phyloP scores from a whole-genome alignment of 2,888 invertebrate species.

The Ochropleura plecta region DNA sequence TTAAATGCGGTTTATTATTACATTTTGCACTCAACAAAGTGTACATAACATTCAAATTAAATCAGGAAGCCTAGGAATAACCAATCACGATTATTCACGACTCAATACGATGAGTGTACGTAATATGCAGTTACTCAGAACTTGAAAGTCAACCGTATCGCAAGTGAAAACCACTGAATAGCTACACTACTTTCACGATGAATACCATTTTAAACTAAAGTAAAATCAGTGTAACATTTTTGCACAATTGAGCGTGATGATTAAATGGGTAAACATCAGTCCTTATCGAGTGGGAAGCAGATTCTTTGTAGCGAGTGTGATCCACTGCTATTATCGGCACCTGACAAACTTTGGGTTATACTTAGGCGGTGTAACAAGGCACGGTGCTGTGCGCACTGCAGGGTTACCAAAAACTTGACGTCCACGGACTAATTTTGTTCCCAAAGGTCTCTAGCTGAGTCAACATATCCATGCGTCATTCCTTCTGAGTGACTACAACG shows the following conservation, averaged over 20 bases:
- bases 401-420: slow-evolving; percentile 40
- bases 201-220: slow-evolving; percentile 42
- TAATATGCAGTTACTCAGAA: slow-evolving; percentile 58
- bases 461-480: slow-evolving; percentile 28
- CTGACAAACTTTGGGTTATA: slow-evolving; percentile 61
- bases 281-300: slow-evolving; percentile 43
- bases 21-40: neutral
- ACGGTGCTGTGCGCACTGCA: slow-evolving; percentile 22
- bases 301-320: slow-evolving; percentile 48
- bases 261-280: slow-evolving; percentile 40
- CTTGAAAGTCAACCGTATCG: slow-evolving; percentile 64
- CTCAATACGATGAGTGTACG: slow-evolving; percentile 44
- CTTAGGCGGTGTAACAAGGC: slow-evolving; percentile 39
- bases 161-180: slow-evolving; percentile 65
- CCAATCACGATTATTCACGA: slow-evolving; percentile 55
- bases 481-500: slow-evolving; percentile 15
- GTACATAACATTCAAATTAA: slow-evolving; percentile 12
- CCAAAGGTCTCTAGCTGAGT: slow-evolving; percentile 18
- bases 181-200: slow-evolving; percentile 64
- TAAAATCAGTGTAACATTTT: slow-evolving; percentile 35
- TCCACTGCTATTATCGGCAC: slow-evolving; percentile 58
- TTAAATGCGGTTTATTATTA: neutral
- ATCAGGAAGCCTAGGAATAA: slow-evolving; percentile 48
- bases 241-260: slow-evolving; percentile 14
- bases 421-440: slow-evolving; percentile 7